Conservation (phyloP, 1,140 invertebrate species). For the Drosophila elegans region DNA sequence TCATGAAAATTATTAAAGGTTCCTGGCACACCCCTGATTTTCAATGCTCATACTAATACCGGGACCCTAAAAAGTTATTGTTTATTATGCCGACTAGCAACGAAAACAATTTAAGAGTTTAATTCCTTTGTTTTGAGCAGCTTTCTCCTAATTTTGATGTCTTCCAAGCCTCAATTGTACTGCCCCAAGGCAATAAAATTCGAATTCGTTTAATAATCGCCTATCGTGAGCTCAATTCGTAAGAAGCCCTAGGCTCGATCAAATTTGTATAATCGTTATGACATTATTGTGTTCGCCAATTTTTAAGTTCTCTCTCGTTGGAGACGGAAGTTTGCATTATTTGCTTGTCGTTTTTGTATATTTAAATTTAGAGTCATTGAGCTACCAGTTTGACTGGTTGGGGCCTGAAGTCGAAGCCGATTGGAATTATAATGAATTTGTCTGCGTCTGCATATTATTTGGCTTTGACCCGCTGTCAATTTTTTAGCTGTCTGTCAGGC, state of each 20-base stretch:
- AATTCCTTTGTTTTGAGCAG: conserved; percentile 19
- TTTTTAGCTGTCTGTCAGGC: conserved; percentile 38
- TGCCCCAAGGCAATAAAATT: conserved; percentile 16
- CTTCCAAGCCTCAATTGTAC: conserved; percentile 2
- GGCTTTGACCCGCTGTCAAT: conserved; percentile 53
- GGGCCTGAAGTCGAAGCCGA: conserved; percentile 23
- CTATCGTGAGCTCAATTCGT: conserved; percentile 34
- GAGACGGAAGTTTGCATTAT: conserved; percentile 50
- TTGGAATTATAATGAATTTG: conserved; percentile 53
- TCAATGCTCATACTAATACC: no score
- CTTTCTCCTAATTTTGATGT: conserved; percentile 40
- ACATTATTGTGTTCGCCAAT: conserved; percentile 34
- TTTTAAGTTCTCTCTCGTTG: conserved; percentile 13
- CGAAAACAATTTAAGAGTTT: not conserved
- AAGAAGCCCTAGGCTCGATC: conserved; percentile 23
- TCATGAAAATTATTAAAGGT: not conserved
- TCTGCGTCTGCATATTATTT: conserved; percentile 51
- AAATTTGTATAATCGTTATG: conserved; percentile 52
- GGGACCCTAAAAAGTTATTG: not conserved
- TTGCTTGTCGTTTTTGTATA: conserved; percentile 9
- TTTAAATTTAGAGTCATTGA: conserved; percentile 51
- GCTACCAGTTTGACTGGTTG: conserved; percentile 47
- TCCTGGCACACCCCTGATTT: no score
- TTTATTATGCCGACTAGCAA: not conserved
- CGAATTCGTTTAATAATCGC: conserved; percentile 36